These are phyloP conservation scores for Streptopelia turtur DNA, from an alignment of 2,797 vertebrate species.

Conservation along the genomic window DNA sequence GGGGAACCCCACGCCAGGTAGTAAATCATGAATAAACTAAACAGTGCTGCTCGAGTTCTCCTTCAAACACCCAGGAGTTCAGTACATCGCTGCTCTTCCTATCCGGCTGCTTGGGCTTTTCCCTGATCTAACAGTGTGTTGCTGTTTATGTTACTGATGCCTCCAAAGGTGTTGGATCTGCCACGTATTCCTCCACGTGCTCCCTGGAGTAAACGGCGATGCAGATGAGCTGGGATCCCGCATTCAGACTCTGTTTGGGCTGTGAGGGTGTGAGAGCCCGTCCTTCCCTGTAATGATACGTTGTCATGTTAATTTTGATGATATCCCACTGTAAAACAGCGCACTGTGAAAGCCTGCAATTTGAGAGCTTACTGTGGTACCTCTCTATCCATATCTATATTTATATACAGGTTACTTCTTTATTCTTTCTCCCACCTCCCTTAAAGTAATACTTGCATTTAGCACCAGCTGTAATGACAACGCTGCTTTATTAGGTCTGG, in stretches of 20 bases:
- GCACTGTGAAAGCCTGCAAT: background rate
- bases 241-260: background rate
- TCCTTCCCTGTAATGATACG: background rate
- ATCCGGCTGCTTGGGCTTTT: background rate
- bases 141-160: background rate
- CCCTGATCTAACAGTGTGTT: background rate
- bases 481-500: conserved; percentile 14
- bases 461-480: background rate
- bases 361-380: background rate
- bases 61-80: background rate
- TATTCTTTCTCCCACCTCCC: background rate
- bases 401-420: background rate
- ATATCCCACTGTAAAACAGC: background rate
- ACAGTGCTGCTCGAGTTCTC: background rate
- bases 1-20: background rate
- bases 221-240: background rate
- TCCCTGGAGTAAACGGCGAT: background rate
- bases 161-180: background rate
- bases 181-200: rapidly evolving
- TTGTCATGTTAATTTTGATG: background rate
- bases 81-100: rapidly evolving
- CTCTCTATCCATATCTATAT: background rate
- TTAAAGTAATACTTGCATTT: background rate
- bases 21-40: background rate
- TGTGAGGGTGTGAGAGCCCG: background rate